phyloP scores from a whole-genome alignment of 1,140 invertebrate species.

The Spodoptera frugiperda region DNA sequence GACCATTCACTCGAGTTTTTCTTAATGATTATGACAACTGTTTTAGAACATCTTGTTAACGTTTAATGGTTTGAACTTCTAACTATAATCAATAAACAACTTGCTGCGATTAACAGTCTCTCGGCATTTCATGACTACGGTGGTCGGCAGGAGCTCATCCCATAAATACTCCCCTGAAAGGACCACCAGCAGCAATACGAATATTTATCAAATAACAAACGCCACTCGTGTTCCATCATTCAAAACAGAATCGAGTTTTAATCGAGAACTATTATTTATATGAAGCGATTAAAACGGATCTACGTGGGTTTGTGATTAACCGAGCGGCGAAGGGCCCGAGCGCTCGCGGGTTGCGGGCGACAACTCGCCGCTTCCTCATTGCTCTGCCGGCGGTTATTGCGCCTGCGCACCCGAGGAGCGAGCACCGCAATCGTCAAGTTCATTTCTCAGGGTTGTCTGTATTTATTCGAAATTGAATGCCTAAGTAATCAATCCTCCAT shows the following conservation, averaged over 20 bases:
- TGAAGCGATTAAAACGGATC: constrained; percentile 47
- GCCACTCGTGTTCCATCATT: constrained; percentile 40
- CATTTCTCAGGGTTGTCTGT: constrained; percentile 45
- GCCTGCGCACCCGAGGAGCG: constrained; percentile 16
- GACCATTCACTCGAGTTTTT: not conserved
- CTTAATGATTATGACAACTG: constrained; percentile 8
- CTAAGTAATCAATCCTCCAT: constrained; percentile 31
- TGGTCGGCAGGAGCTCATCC: not conserved
- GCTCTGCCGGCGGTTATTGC: constrained; percentile 58
- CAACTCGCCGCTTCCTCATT: constrained; percentile 70
- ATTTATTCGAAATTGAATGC: constrained; percentile 40
- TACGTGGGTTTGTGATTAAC: constrained; percentile 51
- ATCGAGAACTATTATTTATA: constrained; percentile 48
- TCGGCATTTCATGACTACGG: not conserved
- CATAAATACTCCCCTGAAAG: not conserved
- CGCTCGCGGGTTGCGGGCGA: constrained; percentile 56
- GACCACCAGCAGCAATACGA: constrained; percentile 13
- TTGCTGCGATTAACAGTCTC: too few species aligned
- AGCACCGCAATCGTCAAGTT: constrained; percentile 54
- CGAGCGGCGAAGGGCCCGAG: constrained; percentile 21
- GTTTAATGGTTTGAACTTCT: too few species aligned
- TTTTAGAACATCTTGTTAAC: not conserved
- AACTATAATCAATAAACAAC: too few species aligned
- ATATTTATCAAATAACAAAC: constrained; percentile 28
- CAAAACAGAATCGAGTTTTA: constrained; percentile 42